Evolutionary conservation across 2,113 vertebrate genomes (phyloP).

Genomic region (Tympanuchus pallidicinctus): DNA sequence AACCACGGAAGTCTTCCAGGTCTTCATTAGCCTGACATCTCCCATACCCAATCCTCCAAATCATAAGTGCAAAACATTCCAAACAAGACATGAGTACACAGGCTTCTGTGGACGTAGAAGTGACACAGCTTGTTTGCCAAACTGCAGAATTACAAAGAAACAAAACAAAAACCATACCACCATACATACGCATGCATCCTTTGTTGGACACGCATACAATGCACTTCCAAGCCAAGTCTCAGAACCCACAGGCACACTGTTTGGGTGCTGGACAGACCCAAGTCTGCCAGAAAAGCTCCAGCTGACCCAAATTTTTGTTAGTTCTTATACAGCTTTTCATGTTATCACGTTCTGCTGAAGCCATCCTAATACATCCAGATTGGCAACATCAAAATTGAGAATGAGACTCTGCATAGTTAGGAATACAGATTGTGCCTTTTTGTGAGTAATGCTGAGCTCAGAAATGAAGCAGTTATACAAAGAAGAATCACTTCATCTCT

Average conservation of each 20-base stretch:
- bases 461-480: neutral
- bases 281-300: neutral
- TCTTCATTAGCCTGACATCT: neutral
- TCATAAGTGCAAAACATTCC: fast-evolving
- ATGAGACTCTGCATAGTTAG: neutral
- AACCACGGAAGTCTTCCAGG: neutral
- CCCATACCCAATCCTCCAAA: neutral
- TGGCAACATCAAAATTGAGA: neutral
- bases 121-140: neutral
- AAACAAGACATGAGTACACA: neutral
- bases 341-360: neutral
- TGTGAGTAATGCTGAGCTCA: neutral
- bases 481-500: neutral
- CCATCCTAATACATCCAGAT: neutral
- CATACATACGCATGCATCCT: neutral
- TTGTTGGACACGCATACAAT: fast-evolving
- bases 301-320: neutral
- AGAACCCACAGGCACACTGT: neutral
- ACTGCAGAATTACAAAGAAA: neutral
- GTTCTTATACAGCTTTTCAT: neutral
- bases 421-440: neutral
- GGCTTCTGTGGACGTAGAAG: neutral
- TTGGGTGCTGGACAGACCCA: neutral
- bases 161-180: neutral
- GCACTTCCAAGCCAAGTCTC: neutral